These are phyloP conservation scores for Marmota monax DNA, from an alignment of 2,113 vertebrate genomes.

Conservation along the genomic window DNA sequence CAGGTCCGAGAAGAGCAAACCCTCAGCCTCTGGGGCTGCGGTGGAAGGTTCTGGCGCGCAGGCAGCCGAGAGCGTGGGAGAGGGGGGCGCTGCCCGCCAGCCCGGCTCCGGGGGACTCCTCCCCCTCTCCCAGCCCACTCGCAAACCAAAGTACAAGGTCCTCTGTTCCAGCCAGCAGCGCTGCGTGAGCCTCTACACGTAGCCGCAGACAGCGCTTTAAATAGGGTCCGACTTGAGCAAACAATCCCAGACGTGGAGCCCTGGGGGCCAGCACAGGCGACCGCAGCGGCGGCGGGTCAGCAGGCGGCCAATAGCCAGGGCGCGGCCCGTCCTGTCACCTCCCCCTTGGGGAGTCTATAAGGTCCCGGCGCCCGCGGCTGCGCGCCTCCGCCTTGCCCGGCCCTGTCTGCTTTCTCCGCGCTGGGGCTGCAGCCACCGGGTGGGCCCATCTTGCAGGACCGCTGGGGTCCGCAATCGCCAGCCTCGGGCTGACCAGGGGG, in stretches of 20 bases:
- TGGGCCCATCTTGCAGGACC: too few relatives aligned
- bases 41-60: background rate
- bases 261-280: background rate
- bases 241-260: background rate
- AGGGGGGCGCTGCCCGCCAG: background rate
- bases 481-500: background rate
- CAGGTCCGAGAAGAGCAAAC: background rate
- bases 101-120: background rate
- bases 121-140: background rate
- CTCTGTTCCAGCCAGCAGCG: background rate
- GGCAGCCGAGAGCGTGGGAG: background rate
- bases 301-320: conserved; percentile 68
- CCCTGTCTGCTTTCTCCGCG: fast-evolving
- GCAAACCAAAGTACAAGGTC: background rate
- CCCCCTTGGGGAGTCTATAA: conserved; percentile 65
- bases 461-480: background rate
- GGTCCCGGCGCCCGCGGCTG: background rate
- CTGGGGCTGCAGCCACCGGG: background rate
- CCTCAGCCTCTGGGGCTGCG: background rate
- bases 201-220: conserved; percentile 59
- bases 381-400: fast-evolving
- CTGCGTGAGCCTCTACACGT: conserved; percentile 73
- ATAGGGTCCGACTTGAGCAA: background rate
- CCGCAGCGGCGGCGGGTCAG: conserved; percentile 32
- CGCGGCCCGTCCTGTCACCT: conserved; percentile 6